Conservation (phyloP, 1,140 invertebrate genomes). For the Panagrolaimus sp. region DNA sequence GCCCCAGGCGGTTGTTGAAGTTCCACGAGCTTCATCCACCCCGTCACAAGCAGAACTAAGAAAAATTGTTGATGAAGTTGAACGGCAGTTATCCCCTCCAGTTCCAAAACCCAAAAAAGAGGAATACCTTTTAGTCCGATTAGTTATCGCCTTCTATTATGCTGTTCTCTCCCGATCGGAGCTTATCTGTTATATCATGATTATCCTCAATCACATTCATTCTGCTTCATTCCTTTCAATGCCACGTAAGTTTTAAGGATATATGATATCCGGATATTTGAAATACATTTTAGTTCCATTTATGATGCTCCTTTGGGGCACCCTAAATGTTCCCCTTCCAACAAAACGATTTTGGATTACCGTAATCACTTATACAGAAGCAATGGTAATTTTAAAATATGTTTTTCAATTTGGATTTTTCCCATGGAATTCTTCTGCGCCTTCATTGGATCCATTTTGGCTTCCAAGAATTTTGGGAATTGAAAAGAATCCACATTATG, state of each 20-base stretch:
- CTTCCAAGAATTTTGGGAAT: constrained; percentile 82
- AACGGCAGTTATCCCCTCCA: no score
- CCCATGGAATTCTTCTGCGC: constrained; percentile 54
- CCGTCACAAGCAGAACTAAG: not conserved
- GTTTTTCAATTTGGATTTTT: constrained; percentile 83
- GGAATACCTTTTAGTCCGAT: constrained; percentile 59
- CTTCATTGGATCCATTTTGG: constrained; percentile 67
- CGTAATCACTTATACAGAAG: constrained; percentile 79
- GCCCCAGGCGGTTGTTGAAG: not conserved
- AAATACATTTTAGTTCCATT: no score
- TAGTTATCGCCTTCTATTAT: constrained; percentile 40
- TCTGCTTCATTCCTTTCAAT: constrained; percentile 74
- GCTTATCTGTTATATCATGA: constrained; percentile 86
- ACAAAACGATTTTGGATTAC: constrained; percentile 96
- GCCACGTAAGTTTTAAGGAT: no score
- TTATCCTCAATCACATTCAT: constrained; percentile 89
- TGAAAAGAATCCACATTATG: constrained; percentile 73
- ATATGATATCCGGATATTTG: no score
- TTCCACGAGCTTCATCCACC: not conserved
- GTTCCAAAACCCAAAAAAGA: not conserved
- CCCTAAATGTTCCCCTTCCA: constrained; percentile 85
- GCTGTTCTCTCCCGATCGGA: constrained; percentile 80
- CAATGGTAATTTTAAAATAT: constrained; percentile 89
- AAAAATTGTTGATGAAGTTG: no score
- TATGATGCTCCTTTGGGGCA: constrained; percentile 94